Evolutionary conservation across 2,888 invertebrate genomes (phyloP), one percentile per base, ranked within the genome.

Genomic region (Melanotus villosus): DNA sequence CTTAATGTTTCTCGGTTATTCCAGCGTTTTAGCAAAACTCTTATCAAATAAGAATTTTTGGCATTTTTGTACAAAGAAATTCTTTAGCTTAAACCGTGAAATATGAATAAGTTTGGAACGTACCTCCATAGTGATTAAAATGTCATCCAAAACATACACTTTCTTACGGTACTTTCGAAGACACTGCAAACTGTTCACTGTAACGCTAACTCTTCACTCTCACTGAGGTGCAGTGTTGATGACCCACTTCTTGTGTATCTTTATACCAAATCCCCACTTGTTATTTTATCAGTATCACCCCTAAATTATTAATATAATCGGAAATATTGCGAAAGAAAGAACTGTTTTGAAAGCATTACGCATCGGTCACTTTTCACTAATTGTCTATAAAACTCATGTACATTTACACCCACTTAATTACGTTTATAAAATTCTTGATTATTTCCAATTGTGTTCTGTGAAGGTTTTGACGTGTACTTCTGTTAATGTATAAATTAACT

Each of bases 161-260:
- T 69, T 69, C 69, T 59, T 71, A 70, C 70, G 73, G 68, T 73
- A 75, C 73, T 73, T 66, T 65, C 73, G 41, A 72, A 74, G 73
- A 71, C 73, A 76, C 76, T 68, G 71, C 68, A 70, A 69, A 65
- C 73, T 72, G 65, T 65, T 68, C 73, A 73, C 70, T 70, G 74
- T 65, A 65, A 65, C 69, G 66, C 50, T 19, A 68, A 73, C 76
- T 77, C 79, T 81, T 81, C 79, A 81, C 82, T 82, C 82, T 82
- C 82, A 81, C 81, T 81, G 74, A 73, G 66, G 62, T 57, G 70
- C 65, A 76, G 75, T 75, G 74, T 69, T 65, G 76, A 74, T 79
- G 81, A 78, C 80, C 79, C 77, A 81, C 79, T 79, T 80, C 76
- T 77, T 76, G 58, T 65, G 72, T 69, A 71, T 71, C 58, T 73